Base-by-base conservation (phyloP, 2,113 vertebrate genomes). In the Tenrec ecaudatus region DNA sequence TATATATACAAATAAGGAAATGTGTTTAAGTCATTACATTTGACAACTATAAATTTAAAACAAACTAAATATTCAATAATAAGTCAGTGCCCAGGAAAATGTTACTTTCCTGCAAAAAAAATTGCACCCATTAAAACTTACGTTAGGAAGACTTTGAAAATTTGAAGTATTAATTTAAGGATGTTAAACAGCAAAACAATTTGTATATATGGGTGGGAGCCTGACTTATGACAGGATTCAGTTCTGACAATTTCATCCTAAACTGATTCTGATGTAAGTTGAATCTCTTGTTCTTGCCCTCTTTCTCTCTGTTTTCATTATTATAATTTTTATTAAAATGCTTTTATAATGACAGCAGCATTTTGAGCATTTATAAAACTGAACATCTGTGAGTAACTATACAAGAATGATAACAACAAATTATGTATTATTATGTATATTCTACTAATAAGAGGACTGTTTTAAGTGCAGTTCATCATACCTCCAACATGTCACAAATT, bases 1-100 rank as follows among this genome's bases (percentile, higher is more conserved):
- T 88, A 66, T 71, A 89, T 88, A 66, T 27, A 82, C 19, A 43
- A 77, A 68, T 82, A n/a, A 36, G 81, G 25, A 89, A 81, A 89
- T 27, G 58, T 68, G 15, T 57, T 95, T 62, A 91, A 80, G 10
- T 85, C 25, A 58, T 84, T 93, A 76, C 91, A n/a, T 94, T 92
- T 86, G 60, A 81, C 79, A 91, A 79, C 68, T 87, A 89, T 88
- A 94, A 88, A 78, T n/a, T 47, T 77, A 40, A 69, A 64, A 85
- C 60, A 38, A 79, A 60, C 14, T 36, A 75, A 94, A 92, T 81
- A 43, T 64, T 69, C 53, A 82, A 25, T 29, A 89, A 47, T 29
- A 89, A 47, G 40, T 47, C 76, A 78, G 12, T 27, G 62, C 68
- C 33, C 43, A n/a, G 75, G 33, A 60, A 86, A 94, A 66, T 69